Evolutionary conservation across 2,797 vertebrate species (phyloP), one percentile per base, ranked within the genome.

Genomic region (Gallinago solitaria): DNA sequence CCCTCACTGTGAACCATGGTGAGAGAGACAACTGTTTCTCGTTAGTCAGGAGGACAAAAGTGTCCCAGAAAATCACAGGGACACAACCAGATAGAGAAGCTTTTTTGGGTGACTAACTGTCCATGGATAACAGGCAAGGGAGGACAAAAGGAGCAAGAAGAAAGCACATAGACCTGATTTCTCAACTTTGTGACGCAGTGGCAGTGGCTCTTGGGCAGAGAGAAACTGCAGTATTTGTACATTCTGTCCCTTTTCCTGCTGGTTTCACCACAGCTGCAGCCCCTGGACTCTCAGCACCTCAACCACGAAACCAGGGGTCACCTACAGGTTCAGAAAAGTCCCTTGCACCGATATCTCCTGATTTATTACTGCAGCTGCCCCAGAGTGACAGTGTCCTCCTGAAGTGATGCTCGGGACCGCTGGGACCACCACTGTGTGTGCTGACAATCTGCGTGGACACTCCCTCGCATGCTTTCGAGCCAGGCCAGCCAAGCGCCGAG

Each of bases 341-440:
- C 79, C 27, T 61, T 60, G 16, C 18, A 2, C 33, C 73, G 33
- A 6, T 21, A 43, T 8, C 17, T 82, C 28, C 19, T 77, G 47
- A 51, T 85, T 68, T 12, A 70, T 53, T 51, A 18, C 19, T 6
- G 24, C 47, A 67, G 51, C 2, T 8, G 12, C 35, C 32, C 19
- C 37, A 60, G 45, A 83, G 57, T 1, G 2, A 18, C 0, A 0
- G 12, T 4, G 10, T 16, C 45, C 28, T 56, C 32, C 59, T 48
- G 59, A 69, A 69, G 67, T 9, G 18, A 16, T 5, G 19, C n/a
- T 69, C 0, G 28, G 19, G 57, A 68, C 15, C 0, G 1, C 50
- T 41, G n/a, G 28, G 32, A 65, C 18, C 18, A 9, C 9, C 48
- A 20, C 54, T 3, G 2, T 3, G 0, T 25, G 21, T 28, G 35